phyloP scores from a whole-genome alignment of 2,888 invertebrate species.

The Dilophus febrilis region DNA sequence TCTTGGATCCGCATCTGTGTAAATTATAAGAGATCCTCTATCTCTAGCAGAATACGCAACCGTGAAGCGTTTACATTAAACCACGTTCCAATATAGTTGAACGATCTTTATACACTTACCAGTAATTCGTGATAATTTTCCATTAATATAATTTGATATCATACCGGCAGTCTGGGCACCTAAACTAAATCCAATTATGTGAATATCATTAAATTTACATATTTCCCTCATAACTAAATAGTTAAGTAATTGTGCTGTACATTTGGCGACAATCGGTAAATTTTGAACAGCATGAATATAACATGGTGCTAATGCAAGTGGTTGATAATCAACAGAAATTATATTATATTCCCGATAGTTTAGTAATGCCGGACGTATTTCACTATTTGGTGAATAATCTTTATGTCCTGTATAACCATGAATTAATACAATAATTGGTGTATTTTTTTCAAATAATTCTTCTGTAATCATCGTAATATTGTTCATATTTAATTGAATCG shows the following conservation, averaged over 20 bases:
- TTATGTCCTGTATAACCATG: conserved; percentile 46
- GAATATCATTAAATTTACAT: conserved; percentile 33
- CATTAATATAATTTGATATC: conserved; percentile 32
- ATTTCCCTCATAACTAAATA: conserved; percentile 28
- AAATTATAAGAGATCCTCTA: too few relatives aligned
- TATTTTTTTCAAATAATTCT: conserved; percentile 14
- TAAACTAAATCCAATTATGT: conserved; percentile 46
- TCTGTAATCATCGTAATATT: conserved; percentile 23
- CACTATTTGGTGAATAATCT: conserved; percentile 39
- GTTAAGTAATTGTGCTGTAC: conserved; percentile 40
- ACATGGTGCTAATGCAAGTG: conserved; percentile 39
- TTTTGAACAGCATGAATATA: conserved; percentile 40
- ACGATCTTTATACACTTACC: conserved; percentile 32
- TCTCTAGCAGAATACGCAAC: too few relatives aligned
- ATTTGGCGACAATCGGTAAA: conserved; percentile 39
- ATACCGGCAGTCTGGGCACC: conserved; percentile 43
- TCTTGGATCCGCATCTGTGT: too few relatives aligned
- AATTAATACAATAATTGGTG: conserved; percentile 38
- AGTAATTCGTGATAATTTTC: conserved; percentile 35
- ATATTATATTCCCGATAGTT: conserved; percentile 39
- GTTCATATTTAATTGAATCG: conserved; percentile 30
- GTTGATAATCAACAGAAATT: conserved; percentile 43
- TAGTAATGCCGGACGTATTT: conserved; percentile 43
- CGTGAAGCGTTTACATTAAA: too few relatives aligned
- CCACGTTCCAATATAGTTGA: too few relatives aligned